A percentile compares a stretch with the other conserved stretches of the same genome.
Evolutionary conservation across 2,113 vertebrate species (phyloP).

Genomic region (Oxyura jamaicensis): DNA sequence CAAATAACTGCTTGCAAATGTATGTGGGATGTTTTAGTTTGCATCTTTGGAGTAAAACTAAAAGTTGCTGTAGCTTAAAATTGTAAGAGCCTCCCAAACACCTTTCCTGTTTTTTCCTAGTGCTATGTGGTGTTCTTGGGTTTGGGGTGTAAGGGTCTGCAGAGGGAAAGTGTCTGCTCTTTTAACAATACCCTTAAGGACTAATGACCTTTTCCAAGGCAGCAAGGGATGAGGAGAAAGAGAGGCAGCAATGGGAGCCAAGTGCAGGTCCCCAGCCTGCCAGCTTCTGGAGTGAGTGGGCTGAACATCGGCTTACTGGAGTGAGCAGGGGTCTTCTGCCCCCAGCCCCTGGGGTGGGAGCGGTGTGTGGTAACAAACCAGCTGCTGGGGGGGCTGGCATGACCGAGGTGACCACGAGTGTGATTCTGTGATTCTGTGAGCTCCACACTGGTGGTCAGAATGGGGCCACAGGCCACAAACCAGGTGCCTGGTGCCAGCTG

Average conservation of each 20-base stretch:
- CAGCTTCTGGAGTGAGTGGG: too few relatives aligned
- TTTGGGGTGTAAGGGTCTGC: too few relatives aligned
- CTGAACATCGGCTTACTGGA: too few relatives aligned
- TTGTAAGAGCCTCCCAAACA: neutral
- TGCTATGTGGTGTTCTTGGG: neutral
- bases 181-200: neutral
- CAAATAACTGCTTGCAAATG: neutral
- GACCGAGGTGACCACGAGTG: too few relatives aligned
- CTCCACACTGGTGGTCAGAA: too few relatives aligned
- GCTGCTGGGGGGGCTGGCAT: too few relatives aligned
- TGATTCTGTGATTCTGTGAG: too few relatives aligned
- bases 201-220: neutral
- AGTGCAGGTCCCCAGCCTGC: neutral
- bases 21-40: neutral
- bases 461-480: too few relatives aligned
- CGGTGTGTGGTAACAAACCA: too few relatives aligned
- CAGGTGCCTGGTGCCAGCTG: too few relatives aligned
- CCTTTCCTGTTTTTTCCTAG: neutral
- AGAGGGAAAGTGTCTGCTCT: neutral
- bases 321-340: too few relatives aligned
- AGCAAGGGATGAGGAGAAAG: neutral
- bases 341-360: too few relatives aligned
- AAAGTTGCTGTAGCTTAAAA: neutral
- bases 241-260: neutral
- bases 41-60: neutral